These are phyloP conservation scores for Corythoichthys intestinalis DNA, from an alignment of 2,113 vertebrate species.

Conservation along the genomic window DNA sequence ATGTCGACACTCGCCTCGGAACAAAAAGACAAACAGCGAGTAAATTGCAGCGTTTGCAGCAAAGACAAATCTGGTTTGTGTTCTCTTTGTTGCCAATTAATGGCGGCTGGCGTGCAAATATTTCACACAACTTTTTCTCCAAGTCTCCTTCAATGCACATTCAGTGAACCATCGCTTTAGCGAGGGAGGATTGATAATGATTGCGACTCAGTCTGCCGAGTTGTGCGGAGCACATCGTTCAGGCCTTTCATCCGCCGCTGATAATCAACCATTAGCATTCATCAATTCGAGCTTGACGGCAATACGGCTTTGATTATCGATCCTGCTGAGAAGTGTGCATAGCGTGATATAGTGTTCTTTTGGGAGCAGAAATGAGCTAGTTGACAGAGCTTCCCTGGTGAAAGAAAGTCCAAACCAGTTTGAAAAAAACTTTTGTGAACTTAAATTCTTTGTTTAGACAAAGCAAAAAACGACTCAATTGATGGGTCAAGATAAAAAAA, in stretches of 20 bases:
- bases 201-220: slow-evolving; percentile 29
- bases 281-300: slow-evolving; percentile 58
- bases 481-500: neutral
- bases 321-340: slow-evolving; percentile 45
- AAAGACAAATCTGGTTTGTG: slow-evolving; percentile 44
- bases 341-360: neutral
- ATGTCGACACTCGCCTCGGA: slow-evolving; percentile 32
- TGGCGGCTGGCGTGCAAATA: slow-evolving; percentile 31
- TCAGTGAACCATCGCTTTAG: slow-evolving; percentile 31
- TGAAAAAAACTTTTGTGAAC: neutral
- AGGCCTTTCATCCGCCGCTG: slow-evolving; percentile 53
- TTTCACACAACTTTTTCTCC: slow-evolving; percentile 23
- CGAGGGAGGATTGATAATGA: slow-evolving; percentile 52
- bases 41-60: slow-evolving; percentile 50
- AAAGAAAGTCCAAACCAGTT: neutral
- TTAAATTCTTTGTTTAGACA: neutral
- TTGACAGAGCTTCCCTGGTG: neutral
- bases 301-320: slow-evolving; percentile 68
- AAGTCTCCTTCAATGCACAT: slow-evolving; percentile 26
- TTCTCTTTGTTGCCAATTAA: slow-evolving; percentile 62
- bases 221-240: slow-evolving; percentile 44
- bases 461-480: neutral
- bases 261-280: slow-evolving; percentile 72
- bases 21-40: slow-evolving; percentile 46
- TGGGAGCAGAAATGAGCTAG: neutral